A percentile compares a stretch with the other conserved stretches of the same genome.
These are phyloP conservation scores for Phlogophora meticulosa DNA, from an alignment of 2,888 invertebrate genomes.

Conservation along the genomic window DNA sequence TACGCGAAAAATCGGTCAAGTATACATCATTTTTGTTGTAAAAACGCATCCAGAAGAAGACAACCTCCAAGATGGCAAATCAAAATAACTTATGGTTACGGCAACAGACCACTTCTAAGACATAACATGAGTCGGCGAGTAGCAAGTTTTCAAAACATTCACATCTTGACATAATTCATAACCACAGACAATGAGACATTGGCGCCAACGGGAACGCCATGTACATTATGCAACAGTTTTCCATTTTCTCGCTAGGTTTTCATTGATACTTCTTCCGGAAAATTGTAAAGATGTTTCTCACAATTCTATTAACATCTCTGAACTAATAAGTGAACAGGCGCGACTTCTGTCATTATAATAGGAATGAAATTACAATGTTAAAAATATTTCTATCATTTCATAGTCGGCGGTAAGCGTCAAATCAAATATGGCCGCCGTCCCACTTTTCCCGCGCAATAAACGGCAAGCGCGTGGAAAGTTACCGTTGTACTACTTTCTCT, in stretches of 20 bases:
- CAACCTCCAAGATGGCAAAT: conserved; percentile 73
- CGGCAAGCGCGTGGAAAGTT: conserved; percentile 89
- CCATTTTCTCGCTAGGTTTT: conserved; percentile 59
- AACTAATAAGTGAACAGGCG: conserved; percentile 17
- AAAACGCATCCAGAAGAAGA: conserved; percentile 79
- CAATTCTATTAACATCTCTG: conserved; percentile 5
- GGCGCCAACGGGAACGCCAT: conserved; percentile 78
- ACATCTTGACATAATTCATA: conserved; percentile 79
- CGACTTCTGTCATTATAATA: conserved; percentile 13
- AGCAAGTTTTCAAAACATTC: conserved; percentile 83
- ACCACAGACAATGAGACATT: conserved; percentile 78
- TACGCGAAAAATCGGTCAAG: conserved; percentile 88
- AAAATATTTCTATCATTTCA: conserved; percentile 63
- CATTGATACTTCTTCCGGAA: conserved; percentile 48
- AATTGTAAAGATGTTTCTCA: conserved; percentile 33
- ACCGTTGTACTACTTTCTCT: conserved; percentile 91
- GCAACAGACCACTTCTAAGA: conserved; percentile 66
- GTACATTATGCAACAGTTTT: conserved; percentile 64
- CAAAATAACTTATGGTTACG: conserved; percentile 69
- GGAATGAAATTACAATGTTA: conserved; percentile 33
- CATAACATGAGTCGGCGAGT: conserved; percentile 75
- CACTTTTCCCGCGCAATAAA: conserved; percentile 89
- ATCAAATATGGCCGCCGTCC: conserved; percentile 88
- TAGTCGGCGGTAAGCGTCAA: conserved; percentile 81
- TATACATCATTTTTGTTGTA: conserved; percentile 74